Conservation (phyloP, 2,113 vertebrate genomes). For the Indicator indicator region DNA sequence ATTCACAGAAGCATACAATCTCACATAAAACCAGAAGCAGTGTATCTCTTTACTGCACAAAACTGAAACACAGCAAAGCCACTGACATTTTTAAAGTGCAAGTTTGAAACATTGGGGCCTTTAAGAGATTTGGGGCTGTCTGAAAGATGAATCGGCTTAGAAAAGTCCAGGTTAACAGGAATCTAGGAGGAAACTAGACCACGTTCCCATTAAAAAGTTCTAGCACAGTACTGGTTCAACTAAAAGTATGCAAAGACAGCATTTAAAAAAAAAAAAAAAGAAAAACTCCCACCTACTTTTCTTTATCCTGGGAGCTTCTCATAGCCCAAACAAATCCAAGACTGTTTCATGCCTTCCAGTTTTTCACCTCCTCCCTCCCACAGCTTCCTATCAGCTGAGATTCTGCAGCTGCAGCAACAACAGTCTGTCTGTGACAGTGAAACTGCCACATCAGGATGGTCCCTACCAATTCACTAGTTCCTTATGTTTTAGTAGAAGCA, state of each 20-base stretch:
- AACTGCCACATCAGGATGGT: neutral
- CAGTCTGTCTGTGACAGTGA: conserved; percentile 28
- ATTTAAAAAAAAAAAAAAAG: neutral
- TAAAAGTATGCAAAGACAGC: neutral
- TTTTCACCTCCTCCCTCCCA: conserved; percentile 11
- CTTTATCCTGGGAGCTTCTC: neutral
- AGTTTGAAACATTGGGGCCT: neutral
- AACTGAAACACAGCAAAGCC: neutral
- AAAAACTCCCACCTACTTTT: neutral
- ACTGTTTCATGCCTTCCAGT: conserved; percentile 7
- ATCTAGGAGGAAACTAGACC: neutral
- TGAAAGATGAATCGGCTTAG: neutral
- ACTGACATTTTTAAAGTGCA: neutral
- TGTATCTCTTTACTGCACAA: neutral
- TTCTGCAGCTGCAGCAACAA: conserved; percentile 65
- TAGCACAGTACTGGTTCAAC: neutral
- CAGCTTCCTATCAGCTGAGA: conserved; percentile 60
- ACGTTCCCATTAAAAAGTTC: neutral
- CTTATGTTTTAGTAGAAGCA: conserved; percentile 33
- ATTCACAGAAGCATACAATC: neutral
- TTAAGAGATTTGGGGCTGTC: neutral
- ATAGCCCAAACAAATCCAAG: conserved; percentile 12
- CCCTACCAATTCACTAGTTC: neutral
- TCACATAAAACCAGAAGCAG: neutral
- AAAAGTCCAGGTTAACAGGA: neutral